Evolutionary conservation across 2,888 invertebrate genomes (phyloP), one percentile per base, ranked within the genome.

Genomic region (Macaria liturata): DNA sequence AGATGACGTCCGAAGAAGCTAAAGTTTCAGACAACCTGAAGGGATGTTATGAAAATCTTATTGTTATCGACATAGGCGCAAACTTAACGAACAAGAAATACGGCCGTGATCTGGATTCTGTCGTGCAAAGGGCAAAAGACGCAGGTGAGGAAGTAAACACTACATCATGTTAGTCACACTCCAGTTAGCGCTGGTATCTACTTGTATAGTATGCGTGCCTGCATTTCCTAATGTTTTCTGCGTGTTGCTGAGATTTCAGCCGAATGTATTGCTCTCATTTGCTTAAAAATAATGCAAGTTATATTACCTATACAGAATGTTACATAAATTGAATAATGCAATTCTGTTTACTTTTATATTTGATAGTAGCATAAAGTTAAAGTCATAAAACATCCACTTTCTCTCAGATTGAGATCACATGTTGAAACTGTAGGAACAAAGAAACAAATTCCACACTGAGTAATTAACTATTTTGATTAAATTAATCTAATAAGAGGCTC

Each of bases 1-100:
- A 83, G 80, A 91, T 90, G 90, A 91, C 91, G 91, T 88, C 91
- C 82, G 90, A 90, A 86, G 90, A 91, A 87, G 83, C 84, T 73
- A 83, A 84, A 74, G 81, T 91, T 78, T 88, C 91, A 62, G 90
- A 90, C 70, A 84, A 91, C 76, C 78, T 97, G 94, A 95, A 95
- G 84, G 95, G 95, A 76, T 97, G 96, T 84, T 97, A 96, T 82
- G 97, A 97, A 86, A 97, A 97, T 91, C 96, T 98, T 84, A 96
- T 98, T 86, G 94, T 98, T 75, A 95, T 98, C 68, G 98, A 98
- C 89, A 95, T 97, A 68, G 98, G 98, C 74, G 97, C 98, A 61
- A 98, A 98, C 94, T 93, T 98, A 77, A 98, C 97, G 32, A 98
- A 98, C 89, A 97, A 97, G 88, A 98, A 98, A 88, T 98, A 97